Conservation (phyloP, 2,888 invertebrate genomes). For the Drosophila neonasuta region DNA sequence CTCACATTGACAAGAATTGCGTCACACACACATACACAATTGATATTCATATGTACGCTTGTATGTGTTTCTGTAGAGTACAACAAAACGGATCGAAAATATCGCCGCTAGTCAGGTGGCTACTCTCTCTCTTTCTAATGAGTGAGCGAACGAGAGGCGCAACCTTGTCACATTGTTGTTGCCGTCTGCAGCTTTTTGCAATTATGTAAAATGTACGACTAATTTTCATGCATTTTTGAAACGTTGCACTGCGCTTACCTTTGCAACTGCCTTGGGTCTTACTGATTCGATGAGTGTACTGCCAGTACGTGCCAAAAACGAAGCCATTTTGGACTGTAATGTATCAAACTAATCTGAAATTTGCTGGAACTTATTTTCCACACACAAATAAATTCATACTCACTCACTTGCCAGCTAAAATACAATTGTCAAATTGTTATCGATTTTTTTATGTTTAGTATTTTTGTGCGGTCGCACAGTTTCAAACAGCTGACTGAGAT, state of each 20-base stretch:
- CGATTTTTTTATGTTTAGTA: slow-evolving; percentile 33
- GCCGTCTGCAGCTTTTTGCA: slow-evolving; percentile 52
- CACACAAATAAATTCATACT: slow-evolving; percentile 27
- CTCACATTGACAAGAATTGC: slow-evolving; percentile 30
- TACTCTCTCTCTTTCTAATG: slow-evolving; percentile 9
- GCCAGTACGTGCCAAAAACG: slow-evolving; percentile 88
- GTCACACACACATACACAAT: slow-evolving; percentile 42
- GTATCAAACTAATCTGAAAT: slow-evolving; percentile 27
- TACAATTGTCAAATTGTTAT: slow-evolving; percentile 31
- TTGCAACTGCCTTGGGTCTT: slow-evolving; percentile 87
- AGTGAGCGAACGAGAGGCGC: slow-evolving; percentile 16
- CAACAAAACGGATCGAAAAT: slow-evolving; percentile 39
- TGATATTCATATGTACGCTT: not conserved
- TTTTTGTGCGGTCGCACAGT: slow-evolving; percentile 32
- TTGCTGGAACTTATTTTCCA: slow-evolving; percentile 30
- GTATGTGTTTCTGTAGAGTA: not conserved
- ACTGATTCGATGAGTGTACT: slow-evolving; percentile 86
- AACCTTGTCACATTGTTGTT: slow-evolving; percentile 48
- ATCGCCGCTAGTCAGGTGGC: slow-evolving; percentile 50
- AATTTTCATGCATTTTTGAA: slow-evolving; percentile 38
- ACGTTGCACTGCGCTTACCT: slow-evolving; percentile 84
- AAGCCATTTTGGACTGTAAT: slow-evolving; percentile 85
- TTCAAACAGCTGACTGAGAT: slow-evolving; percentile 29
- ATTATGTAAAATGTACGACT: slow-evolving; percentile 74
- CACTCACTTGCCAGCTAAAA: slow-evolving; percentile 41